Evolutionary conservation across 2,113 vertebrate species (phyloP).

Genomic region (Saccopteryx bilineata): DNA sequence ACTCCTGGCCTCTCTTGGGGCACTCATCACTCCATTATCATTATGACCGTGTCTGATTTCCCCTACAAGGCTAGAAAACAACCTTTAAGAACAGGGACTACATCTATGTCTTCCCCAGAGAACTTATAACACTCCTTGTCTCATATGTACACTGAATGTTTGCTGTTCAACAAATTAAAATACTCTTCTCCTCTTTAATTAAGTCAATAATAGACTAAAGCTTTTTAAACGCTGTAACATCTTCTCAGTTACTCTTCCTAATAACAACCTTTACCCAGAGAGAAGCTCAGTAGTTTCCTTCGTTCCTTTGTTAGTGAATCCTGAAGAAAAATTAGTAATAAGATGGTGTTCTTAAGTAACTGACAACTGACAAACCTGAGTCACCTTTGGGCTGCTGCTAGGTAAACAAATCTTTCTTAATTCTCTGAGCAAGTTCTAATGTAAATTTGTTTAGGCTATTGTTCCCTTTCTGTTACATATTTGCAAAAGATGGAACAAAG

Average conservation of each 20-base stretch:
- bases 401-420: background rate
- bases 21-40: background rate
- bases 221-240: slow-evolving; percentile 31
- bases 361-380: background rate
- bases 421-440: slow-evolving; percentile 28
- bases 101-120: background rate
- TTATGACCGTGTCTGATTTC: background rate
- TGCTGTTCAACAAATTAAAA: slow-evolving; percentile 63
- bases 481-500: slow-evolving; percentile 61
- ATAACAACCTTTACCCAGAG: slow-evolving; percentile 51
- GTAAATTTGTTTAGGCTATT: slow-evolving; percentile 48
- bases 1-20: background rate
- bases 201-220: slow-evolving; percentile 41
- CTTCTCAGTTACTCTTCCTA: slow-evolving; percentile 52
- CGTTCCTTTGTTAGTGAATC: background rate
- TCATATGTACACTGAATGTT: background rate
- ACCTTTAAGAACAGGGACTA: background rate
- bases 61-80: background rate
- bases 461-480: slow-evolving; percentile 47
- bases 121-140: background rate
- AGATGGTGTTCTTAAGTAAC: background rate
- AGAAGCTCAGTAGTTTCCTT: slow-evolving; percentile 39
- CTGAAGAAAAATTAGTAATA: background rate
- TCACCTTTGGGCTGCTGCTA: background rate
- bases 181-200: slow-evolving; percentile 57